phyloP scores from a whole-genome alignment of 2,113 vertebrate genomes.

The Pseudorectes ferrugineus region DNA sequence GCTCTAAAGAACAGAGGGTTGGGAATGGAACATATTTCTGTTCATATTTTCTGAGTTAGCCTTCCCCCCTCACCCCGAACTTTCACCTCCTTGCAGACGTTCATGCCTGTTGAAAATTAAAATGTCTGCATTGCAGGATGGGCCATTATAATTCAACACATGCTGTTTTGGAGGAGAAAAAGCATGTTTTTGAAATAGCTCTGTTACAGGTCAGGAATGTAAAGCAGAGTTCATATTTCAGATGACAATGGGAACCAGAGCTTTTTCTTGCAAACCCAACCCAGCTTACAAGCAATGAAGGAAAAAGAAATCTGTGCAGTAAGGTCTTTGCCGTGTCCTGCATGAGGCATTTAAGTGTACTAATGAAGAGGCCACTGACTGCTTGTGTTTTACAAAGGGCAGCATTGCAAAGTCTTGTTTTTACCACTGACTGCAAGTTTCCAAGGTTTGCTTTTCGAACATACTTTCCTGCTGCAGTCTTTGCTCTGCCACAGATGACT shows the following conservation, averaged over 20 bases:
- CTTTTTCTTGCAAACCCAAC: not conserved
- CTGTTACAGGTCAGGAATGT: conserved; percentile 51
- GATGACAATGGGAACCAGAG: conserved; percentile 34
- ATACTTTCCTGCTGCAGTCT: not conserved
- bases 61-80: not conserved
- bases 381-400: not conserved
- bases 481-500: not conserved
- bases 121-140: conserved; percentile 35
- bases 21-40: conserved; percentile 1
- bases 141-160: conserved; percentile 56
- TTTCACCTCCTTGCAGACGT: conserved; percentile 24
- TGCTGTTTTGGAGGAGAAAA: conserved; percentile 42
- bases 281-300: not conserved
- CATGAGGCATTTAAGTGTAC: not conserved
- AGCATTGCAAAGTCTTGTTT: not conserved
- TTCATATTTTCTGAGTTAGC: conserved; percentile 22
- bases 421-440: not conserved
- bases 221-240: conserved; percentile 45
- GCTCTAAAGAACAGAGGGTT: not conserved
- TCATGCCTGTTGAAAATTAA: conserved; percentile 50
- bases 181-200: conserved; percentile 33
- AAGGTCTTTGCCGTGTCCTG: not conserved
- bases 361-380: not conserved
- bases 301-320: not conserved
- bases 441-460: not conserved